Percentiles rank a stretch among this genome's conserved stretches.
These are phyloP conservation scores for Elaphurus davidianus DNA, from an alignment of 2,113 vertebrate species.

Conservation along the genomic window DNA sequence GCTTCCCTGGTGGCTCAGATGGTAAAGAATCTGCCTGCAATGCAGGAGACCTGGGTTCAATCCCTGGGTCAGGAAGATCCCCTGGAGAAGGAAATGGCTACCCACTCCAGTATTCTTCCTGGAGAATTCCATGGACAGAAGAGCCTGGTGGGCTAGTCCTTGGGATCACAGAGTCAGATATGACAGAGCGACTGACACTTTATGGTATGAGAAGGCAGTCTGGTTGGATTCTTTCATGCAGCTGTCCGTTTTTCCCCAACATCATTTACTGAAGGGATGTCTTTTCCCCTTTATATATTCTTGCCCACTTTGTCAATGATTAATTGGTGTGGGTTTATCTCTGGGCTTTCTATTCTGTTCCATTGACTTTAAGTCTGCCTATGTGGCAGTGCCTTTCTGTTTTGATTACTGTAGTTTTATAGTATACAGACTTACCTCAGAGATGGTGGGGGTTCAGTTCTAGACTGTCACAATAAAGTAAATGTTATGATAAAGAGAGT, in stretches of 20 bases:
- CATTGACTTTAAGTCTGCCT: not conserved
- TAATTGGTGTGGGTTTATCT: not conserved
- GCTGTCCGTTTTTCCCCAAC: not conserved
- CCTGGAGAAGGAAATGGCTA: not conserved
- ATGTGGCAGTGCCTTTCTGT: not conserved
- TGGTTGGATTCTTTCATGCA: not conserved
- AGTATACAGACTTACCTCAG: not conserved
- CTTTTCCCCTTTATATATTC: not conserved
- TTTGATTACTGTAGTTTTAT: not conserved
- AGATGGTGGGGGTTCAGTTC: not conserved
- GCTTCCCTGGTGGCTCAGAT: not conserved
- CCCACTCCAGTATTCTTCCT: not conserved
- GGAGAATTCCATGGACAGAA: not conserved
- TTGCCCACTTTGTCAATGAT: rapidly evolving
- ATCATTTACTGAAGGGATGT: not conserved
- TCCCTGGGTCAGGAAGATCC: not conserved
- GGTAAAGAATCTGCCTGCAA: not conserved
- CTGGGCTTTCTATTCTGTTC: not conserved
- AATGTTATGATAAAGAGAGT: not conserved
- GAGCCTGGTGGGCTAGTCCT: not conserved
- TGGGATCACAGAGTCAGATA: not conserved
- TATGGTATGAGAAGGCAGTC: not conserved
- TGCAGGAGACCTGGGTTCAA: not conserved
- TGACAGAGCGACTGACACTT: not conserved
- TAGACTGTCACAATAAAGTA: not conserved